These are phyloP conservation scores for Drosophila koepferae DNA, from an alignment of 2,888 invertebrate species.

Conservation along the genomic window DNA sequence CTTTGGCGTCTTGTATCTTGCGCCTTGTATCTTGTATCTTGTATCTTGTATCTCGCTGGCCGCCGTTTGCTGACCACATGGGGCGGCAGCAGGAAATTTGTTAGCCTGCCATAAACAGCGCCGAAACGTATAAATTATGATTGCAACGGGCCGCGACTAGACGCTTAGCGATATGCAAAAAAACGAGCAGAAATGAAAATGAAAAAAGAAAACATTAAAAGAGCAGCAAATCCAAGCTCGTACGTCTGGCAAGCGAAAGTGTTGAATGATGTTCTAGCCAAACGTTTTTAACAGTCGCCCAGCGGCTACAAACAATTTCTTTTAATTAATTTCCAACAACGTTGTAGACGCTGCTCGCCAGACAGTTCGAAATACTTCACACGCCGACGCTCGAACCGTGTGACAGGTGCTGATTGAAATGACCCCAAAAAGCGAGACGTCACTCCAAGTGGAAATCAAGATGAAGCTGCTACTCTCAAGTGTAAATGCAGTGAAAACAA, in stretches of 20 bases:
- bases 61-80: conserved; percentile 67
- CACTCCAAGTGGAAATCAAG: conserved; percentile 39
- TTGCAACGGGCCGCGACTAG: conserved; percentile 47
- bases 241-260: conserved; percentile 59
- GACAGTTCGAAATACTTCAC: conserved; percentile 50
- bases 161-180: conserved; percentile 65
- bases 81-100: conserved; percentile 74
- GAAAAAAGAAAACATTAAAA: background rate
- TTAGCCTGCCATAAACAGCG: conserved; percentile 79
- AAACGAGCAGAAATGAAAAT: background rate
- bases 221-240: background rate
- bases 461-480: conserved; percentile 47
- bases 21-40: conserved; percentile 55
- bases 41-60: conserved; percentile 61
- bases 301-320: conserved; percentile 63
- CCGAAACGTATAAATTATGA: conserved; percentile 74
- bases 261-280: conserved; percentile 63
- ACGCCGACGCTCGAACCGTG: conserved; percentile 67
- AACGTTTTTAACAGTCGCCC: conserved; percentile 43
- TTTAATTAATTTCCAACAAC: conserved; percentile 71
- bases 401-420: conserved; percentile 79
- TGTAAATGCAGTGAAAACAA: conserved; percentile 37
- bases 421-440: conserved; percentile 64
- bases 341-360: conserved; percentile 36
- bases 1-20: conserved; percentile 64